Base-by-base conservation (phyloP, 1,140 invertebrate species). In the Reticulitermes speratus region DNA sequence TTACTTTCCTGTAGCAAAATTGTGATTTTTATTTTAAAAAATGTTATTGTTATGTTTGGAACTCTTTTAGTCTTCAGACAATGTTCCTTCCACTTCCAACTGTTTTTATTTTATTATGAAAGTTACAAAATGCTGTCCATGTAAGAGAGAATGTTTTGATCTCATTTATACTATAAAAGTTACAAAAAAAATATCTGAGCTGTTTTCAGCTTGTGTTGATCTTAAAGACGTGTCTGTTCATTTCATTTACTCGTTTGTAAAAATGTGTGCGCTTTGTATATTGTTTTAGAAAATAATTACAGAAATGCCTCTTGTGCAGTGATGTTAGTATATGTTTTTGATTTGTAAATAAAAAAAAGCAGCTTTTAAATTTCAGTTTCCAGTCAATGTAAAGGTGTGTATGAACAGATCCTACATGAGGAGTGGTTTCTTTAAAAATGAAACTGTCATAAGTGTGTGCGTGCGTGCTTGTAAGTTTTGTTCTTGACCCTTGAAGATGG, bases 1-100 rank as follows among this genome's bases (percentile, higher is more conserved):
- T 75, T 75, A 75, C n/a, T 75, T 75, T 75, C 30, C 65, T 11
- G n/a, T 75, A 75, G n/a, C 65, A 75, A 30, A 75, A 75, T 75
- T 75, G 65, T 75, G 65, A 75, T 75, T 75, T 25, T 75, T 9
- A 75, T 75, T 75, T 75, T 75, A 75, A 75, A 75, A 75, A 25
- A 11, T 75, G 65, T 75, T 30, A 75, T n/a, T 75, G n/a, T 30
- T 75, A 75, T 75, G 65, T 75, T 75, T 11, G 65, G n/a, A 75
- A 75, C 8, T 30, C 16, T 38, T 38, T 59, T 59, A 59, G 25
- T 75, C n/a, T 30, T 1, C 30, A n/a, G 14, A 75, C 16, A 30
- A 75, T 30, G 65, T 75, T 75, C 65, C 65, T 75, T 75, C 65
- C 65, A 75, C n/a, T 75, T 75, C 65, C 65, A 30, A 16, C 0